These are phyloP conservation scores for Diorhabda carinulata DNA, from an alignment of 1,140 invertebrate species.

Conservation along the genomic window DNA sequence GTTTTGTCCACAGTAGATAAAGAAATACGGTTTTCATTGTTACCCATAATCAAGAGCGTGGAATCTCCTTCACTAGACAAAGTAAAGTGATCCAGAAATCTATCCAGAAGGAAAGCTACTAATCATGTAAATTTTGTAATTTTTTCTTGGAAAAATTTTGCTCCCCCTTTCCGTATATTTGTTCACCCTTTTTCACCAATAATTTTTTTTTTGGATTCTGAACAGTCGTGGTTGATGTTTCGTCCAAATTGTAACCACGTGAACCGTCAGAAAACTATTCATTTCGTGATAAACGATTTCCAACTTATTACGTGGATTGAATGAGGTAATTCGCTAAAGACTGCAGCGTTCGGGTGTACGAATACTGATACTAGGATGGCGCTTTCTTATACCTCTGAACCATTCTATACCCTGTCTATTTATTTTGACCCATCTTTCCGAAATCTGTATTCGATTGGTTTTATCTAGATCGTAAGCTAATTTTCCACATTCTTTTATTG, in stretches of 20 bases:
- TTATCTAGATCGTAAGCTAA: not conserved
- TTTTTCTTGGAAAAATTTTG: conserved; percentile 42
- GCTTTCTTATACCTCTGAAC: not conserved
- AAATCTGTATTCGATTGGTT: not conserved
- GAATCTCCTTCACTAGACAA: conserved; percentile 39
- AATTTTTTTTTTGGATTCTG: conserved; percentile 39
- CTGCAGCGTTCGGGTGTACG: not conserved
- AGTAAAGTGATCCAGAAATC: conserved; percentile 49
- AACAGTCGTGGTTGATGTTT: conserved; percentile 51
- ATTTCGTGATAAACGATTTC: not conserved
- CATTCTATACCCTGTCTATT: not conserved
- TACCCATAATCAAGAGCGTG: conserved; percentile 30
- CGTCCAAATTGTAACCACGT: conserved; percentile 38
- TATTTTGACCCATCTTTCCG: not conserved
- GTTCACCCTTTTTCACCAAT: conserved; percentile 46
- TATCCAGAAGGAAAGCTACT: conserved; percentile 35
- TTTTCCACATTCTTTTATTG: not conserved
- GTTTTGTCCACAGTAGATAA: conserved; percentile 21
- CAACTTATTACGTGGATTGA: conserved; percentile 1
- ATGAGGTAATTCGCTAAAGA: not conserved
- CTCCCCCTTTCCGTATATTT: conserved; percentile 50
- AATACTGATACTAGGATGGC: conserved; percentile 1
- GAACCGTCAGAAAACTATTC: conserved; percentile 4
- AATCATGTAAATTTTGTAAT: conserved; percentile 25
- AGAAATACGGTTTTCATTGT: conserved; percentile 25